Percentiles rank a stretch among this genome's conserved stretches.
Evolutionary conservation across 2,113 vertebrate species (phyloP).

Genomic region (Herpailurus yagouaroundi): DNA sequence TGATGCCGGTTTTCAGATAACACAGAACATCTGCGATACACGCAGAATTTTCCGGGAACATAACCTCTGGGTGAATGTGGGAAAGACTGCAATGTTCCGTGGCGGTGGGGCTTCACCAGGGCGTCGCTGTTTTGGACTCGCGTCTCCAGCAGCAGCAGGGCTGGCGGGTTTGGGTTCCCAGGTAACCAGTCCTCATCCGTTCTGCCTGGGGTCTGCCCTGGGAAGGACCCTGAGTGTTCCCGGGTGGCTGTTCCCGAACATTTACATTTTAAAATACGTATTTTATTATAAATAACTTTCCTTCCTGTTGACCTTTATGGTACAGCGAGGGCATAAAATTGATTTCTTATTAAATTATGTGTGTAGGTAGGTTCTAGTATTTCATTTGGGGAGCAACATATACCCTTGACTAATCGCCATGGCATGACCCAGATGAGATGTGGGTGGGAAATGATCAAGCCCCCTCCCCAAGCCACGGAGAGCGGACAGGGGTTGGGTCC

Average conservation of each 20-base stretch:
- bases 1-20: not conserved
- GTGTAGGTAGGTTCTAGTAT: too few species aligned
- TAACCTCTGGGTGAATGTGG: accelerated
- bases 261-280: not conserved
- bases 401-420: accelerated
- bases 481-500: accelerated
- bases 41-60: accelerated
- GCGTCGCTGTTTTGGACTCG: too few species aligned
- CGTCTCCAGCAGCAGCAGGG: accelerated
- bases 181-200: accelerated
- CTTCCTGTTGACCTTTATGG: not conserved
- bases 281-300: not conserved
- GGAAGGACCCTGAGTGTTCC: too few species aligned
- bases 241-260: accelerated
- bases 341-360: not conserved
- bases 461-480: accelerated
- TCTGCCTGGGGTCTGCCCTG: accelerated
- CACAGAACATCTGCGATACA: too few species aligned
- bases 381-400: not conserved
- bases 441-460: too few species aligned
- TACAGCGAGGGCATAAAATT: not conserved
- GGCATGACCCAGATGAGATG: accelerated
- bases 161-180: accelerated
- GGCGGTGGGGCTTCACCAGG: accelerated
- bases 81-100: not conserved